These are phyloP conservation scores for Drosophila novamexicana DNA, from an alignment of 1,140 invertebrate genomes.

Conservation along the genomic window DNA sequence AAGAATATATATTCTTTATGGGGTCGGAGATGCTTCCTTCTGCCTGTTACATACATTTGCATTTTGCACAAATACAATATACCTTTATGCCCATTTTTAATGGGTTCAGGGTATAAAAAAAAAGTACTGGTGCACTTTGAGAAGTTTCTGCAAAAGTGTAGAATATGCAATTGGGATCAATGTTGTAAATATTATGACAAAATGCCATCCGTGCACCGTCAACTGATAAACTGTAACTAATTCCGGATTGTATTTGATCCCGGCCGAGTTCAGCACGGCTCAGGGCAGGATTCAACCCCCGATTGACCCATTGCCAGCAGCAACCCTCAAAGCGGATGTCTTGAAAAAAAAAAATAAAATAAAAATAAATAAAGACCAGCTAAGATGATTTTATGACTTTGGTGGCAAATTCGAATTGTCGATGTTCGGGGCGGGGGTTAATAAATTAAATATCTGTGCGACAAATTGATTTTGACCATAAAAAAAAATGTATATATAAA, in stretches of 20 bases:
- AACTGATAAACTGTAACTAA: conserved; percentile 83
- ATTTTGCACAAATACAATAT: too few relatives aligned
- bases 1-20: too few relatives aligned
- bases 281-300: not conserved
- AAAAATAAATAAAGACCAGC: not conserved
- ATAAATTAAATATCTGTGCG: conserved; percentile 74
- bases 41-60: too few relatives aligned
- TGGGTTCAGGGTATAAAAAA: too few relatives aligned
- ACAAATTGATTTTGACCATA: conserved; percentile 68
- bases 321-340: conserved; percentile 49
- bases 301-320: conserved; percentile 9
- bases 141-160: too few relatives aligned
- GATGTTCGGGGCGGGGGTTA: conserved; percentile 13
- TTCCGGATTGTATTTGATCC: conserved; percentile 5
- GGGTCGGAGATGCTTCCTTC: too few relatives aligned
- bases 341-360: conserved; percentile 37
- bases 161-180: too few relatives aligned
- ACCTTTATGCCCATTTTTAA: too few relatives aligned
- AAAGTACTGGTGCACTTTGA: too few relatives aligned
- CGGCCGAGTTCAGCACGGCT: not conserved
- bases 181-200: too few relatives aligned
- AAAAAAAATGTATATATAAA: conserved; percentile 33
- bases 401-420: conserved; percentile 14
- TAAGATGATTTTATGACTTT: conserved; percentile 36
- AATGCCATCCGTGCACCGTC: not conserved